Evolutionary conservation across 2,797 vertebrate genomes (phyloP).

Genomic region (Melanotaenia trifasciata): DNA sequence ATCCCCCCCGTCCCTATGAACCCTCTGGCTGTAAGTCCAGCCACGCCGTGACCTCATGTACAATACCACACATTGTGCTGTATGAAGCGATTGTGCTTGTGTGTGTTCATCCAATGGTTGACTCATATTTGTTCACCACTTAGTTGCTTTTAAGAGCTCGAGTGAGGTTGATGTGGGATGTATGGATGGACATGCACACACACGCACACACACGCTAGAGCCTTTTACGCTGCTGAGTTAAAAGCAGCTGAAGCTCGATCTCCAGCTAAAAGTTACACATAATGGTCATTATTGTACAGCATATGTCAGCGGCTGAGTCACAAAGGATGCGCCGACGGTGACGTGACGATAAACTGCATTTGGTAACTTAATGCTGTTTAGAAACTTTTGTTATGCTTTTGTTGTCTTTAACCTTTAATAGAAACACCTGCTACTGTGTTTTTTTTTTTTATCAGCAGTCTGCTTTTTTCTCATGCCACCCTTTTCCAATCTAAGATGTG

Average conservation of each 20-base stretch:
- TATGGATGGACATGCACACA: background rate
- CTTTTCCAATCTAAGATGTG: too few species aligned
- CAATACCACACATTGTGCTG: slow-evolving; percentile 62
- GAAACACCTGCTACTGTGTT: too few species aligned
- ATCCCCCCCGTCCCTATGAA: slow-evolving; percentile 24
- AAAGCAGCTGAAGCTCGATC: background rate
- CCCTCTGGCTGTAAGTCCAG: slow-evolving; percentile 37
- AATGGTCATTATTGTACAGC: background rate
- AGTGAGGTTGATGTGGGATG: slow-evolving; percentile 13
- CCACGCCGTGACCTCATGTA: slow-evolving; percentile 61
- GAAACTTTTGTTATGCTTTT: too few species aligned
- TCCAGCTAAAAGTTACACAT: background rate
- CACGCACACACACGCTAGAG: background rate
- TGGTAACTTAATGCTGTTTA: background rate
- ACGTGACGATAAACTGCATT: background rate
- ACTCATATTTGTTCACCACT: slow-evolving; percentile 53
- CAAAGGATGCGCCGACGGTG: background rate
- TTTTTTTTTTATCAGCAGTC: too few species aligned
- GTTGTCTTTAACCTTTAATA: too few species aligned
- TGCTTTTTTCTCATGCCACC: too few species aligned
- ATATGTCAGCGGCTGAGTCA: background rate
- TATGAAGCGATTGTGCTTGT: slow-evolving; percentile 19
- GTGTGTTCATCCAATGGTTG: slow-evolving; percentile 23
- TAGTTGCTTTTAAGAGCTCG: slow-evolving; percentile 43
- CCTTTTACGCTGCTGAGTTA: background rate